Evolutionary conservation across 2,113 vertebrate genomes (phyloP).

Genomic region (Oryzias javanicus): DNA sequence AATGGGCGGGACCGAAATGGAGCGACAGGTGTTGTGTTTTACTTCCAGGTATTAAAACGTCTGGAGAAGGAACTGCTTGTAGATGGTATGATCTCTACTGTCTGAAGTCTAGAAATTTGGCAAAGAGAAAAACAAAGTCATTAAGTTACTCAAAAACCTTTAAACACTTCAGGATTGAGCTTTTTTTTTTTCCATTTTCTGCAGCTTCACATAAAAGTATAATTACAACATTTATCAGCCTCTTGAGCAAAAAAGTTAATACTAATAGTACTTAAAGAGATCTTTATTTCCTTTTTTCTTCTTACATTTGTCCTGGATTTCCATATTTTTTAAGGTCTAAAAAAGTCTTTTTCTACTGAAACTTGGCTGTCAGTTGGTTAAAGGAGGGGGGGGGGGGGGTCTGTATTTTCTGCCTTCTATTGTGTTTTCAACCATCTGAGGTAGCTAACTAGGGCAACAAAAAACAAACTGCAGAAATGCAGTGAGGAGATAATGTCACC

Average conservation of each 20-base stretch:
- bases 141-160: not conserved
- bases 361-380: no score
- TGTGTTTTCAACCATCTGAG: not conserved
- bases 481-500: constrained; percentile 13
- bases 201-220: not conserved
- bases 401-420: no score
- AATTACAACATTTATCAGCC: constrained; percentile 11
- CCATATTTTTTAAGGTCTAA: no score
- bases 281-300: no score
- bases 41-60: no score
- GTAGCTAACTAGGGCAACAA: constrained; percentile 16
- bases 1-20: no score
- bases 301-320: no score
- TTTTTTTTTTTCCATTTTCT: not conserved
- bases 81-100: not conserved
- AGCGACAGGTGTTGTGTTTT: no score
- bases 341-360: no score
- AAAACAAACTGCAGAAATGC: not conserved
- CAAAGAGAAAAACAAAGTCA: not conserved
- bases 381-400: no score
- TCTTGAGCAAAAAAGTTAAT: not conserved
- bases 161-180: not conserved
- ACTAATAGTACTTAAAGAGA: not conserved
- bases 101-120: not conserved
- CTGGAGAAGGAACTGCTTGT: not conserved